Conservation (phyloP, 2,888 invertebrate species). For the Caenorhabditis drosophilae region DNA sequence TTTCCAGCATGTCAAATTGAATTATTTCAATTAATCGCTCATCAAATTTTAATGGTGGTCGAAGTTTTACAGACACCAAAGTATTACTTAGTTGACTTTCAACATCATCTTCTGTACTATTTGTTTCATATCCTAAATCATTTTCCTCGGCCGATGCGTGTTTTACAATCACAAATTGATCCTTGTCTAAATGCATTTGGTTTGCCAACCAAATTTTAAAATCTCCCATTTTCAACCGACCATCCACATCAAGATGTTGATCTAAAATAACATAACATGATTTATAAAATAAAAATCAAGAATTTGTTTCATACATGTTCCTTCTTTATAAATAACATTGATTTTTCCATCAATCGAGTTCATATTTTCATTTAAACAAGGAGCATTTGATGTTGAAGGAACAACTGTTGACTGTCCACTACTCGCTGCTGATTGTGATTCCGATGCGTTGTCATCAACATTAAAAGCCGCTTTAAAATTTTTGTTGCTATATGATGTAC, state of each 20-base stretch:
- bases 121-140: conserved; percentile 29
- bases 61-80: conserved; percentile 42
- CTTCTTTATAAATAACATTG: conserved; percentile 4
- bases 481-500: background rate
- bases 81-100: conserved; percentile 22
- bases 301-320: conserved; percentile 8
- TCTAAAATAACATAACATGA: conserved; percentile 11
- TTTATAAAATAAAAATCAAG: background rate
- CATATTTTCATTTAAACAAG: conserved; percentile 7
- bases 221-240: conserved; percentile 34
- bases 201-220: conserved; percentile 47
- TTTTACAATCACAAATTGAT: conserved; percentile 42
- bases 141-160: conserved; percentile 26
- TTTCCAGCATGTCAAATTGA: conserved; percentile 46
- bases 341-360: conserved; percentile 12
- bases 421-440: conserved; percentile 14
- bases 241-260: conserved; percentile 40
- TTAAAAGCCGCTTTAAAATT: conserved; percentile 10
- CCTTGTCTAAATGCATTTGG: conserved; percentile 27
- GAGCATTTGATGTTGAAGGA: conserved; percentile 16
- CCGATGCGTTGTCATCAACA: conserved; percentile 11
- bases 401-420: conserved; percentile 32
- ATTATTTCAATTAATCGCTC: conserved; percentile 48
- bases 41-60: conserved; percentile 49
- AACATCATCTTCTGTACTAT: conserved; percentile 22